Conservation (phyloP, 2,113 vertebrate genomes). For the Scomber japonicus region DNA sequence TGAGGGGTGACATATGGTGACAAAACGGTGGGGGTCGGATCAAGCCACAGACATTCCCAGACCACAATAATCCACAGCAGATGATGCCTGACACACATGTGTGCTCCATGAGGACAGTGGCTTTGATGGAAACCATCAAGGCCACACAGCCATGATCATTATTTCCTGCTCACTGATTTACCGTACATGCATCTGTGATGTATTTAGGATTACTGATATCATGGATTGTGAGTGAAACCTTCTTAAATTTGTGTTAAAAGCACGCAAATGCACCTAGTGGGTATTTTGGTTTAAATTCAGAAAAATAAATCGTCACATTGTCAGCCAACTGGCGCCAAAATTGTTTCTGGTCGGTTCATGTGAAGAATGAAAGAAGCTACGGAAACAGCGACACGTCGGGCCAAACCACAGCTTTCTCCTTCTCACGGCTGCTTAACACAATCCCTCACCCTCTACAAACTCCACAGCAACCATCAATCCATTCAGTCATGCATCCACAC, state of each 20-base stretch:
- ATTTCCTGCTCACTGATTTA: constrained; percentile 59
- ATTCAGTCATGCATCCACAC: not conserved
- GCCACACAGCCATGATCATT: constrained; percentile 43
- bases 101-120: constrained; percentile 54
- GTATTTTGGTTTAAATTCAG: not conserved
- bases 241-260: not conserved
- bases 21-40: constrained; percentile 62
- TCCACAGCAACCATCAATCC: constrained; percentile 9
- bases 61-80: constrained; percentile 77
- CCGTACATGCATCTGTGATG: constrained; percentile 28
- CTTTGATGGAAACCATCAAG: constrained; percentile 70
- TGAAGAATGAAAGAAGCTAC: constrained; percentile 26
- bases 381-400: constrained; percentile 9
- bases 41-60: constrained; percentile 72
- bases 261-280: not conserved
- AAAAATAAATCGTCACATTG: constrained; percentile 11
- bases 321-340: constrained; percentile 4
- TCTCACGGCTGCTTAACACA: not conserved
- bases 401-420: constrained; percentile 42
- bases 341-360: constrained; percentile 15
- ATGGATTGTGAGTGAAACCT: not conserved
- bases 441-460: not conserved
- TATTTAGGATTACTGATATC: constrained; percentile 31
- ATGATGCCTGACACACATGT: constrained; percentile 73
- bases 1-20: constrained; percentile 59